A percentile compares a stretch with the other conserved stretches of the same genome.
These are phyloP conservation scores for Eutolmus rufibarbis DNA, from an alignment of 2,888 invertebrate genomes.

Conservation along the genomic window DNA sequence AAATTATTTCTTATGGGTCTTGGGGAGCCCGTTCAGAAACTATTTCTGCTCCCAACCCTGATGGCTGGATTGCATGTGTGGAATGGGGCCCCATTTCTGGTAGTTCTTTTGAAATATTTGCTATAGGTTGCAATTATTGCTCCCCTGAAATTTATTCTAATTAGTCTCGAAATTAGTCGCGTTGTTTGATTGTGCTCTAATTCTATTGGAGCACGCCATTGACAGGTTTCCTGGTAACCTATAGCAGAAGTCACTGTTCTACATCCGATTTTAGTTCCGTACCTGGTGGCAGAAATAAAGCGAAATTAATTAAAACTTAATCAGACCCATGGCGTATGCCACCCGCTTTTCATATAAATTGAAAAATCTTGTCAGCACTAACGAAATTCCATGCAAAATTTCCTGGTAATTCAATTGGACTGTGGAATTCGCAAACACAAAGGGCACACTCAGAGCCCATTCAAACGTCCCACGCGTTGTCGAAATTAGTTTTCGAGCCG, in stretches of 20 bases:
- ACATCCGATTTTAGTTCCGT: background rate
- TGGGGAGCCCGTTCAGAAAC: background rate
- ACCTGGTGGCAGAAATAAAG: background rate
- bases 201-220: background rate
- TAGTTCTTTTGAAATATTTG: background rate
- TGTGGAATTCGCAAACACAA: background rate
- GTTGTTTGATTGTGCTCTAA: background rate
- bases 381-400: background rate
- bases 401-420: background rate
- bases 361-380: background rate
- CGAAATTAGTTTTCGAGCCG: background rate
- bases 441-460: background rate
- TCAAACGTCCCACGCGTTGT: background rate
- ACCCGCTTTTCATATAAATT: background rate
- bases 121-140: background rate
- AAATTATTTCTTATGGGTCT: background rate
- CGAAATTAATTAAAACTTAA: background rate
- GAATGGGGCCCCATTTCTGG: background rate
- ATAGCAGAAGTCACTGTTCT: background rate
- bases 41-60: background rate
- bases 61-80: slow-evolving; percentile 15
- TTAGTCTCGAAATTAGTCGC: background rate
- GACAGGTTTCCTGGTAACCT: background rate
- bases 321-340: background rate
- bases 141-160: slow-evolving; percentile 16